Percentiles rank a stretch among this genome's conserved stretches.
These are phyloP conservation scores for Empidonax alnorum DNA, from an alignment of 2,113 vertebrate species.

Conservation along the genomic window DNA sequence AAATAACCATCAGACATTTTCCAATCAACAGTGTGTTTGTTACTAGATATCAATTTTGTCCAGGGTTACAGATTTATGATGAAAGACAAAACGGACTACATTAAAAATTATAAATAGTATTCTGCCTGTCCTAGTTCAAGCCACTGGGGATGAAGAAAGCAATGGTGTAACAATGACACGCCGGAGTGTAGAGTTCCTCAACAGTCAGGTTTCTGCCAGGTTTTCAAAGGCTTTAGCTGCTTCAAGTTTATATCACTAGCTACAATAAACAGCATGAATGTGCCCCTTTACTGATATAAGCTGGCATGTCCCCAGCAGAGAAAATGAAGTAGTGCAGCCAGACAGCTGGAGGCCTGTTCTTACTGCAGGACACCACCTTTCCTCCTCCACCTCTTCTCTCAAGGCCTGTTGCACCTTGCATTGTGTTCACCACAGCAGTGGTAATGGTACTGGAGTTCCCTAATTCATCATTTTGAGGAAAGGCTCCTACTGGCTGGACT, in stretches of 20 bases:
- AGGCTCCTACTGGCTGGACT: not conserved
- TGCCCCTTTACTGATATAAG: not conserved
- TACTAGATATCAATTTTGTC: slow-evolving; percentile 9
- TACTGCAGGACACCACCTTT: not conserved
- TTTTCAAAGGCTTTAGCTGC: not conserved
- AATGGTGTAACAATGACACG: not conserved
- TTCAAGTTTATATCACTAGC: not conserved
- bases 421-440: not conserved
- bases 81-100: slow-evolving; percentile 54
- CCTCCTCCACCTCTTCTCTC: not conserved
- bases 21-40: not conserved
- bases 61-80: slow-evolving; percentile 40
- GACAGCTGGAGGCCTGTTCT: not conserved
- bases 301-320: not conserved
- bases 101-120: slow-evolving; percentile 58
- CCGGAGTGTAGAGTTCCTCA: slow-evolving; percentile 12
- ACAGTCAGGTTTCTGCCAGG: not conserved
- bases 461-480: not conserved
- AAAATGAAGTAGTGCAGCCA: not conserved
- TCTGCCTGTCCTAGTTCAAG: slow-evolving; percentile 66
- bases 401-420: not conserved
- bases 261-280: not conserved
- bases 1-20: not conserved
- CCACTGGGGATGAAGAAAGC: slow-evolving; percentile 50
- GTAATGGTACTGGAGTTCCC: not conserved